A percentile compares a stretch with the other conserved stretches of the same genome.
These are phyloP conservation scores for Graptemys geographica DNA, from an alignment of 2,797 vertebrate species.

Conservation along the genomic window DNA sequence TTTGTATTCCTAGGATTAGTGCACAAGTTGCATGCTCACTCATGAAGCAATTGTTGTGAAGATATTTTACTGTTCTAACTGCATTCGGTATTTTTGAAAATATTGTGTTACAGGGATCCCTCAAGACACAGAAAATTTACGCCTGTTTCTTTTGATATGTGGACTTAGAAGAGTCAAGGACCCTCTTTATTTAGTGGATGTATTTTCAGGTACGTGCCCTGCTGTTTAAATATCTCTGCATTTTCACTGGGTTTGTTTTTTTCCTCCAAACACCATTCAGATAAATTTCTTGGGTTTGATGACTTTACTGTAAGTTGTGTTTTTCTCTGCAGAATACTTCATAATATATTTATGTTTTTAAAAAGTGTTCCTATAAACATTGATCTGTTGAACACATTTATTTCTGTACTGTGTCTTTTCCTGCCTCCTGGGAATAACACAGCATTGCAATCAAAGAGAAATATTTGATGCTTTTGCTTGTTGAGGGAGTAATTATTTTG, in stretches of 20 bases:
- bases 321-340: conserved; percentile 30
- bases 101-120: conserved; percentile 82
- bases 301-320: neutral
- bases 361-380: neutral
- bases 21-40: neutral
- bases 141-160: conserved; percentile 91
- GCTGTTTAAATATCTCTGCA: neutral
- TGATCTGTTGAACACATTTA: conserved; percentile 5
- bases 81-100: neutral
- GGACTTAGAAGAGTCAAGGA: conserved; percentile 94
- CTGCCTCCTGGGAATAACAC: conserved; percentile 46
- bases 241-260: neutral
- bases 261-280: rapidly evolving
- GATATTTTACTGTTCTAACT: neutral
- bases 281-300: rapidly evolving
- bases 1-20: neutral
- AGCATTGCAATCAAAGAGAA: conserved; percentile 46
- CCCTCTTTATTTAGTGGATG: conserved; percentile 90
- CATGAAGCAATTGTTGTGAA: rapidly evolving
- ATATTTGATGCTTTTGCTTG: conserved; percentile 13
- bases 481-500: conserved; percentile 33
- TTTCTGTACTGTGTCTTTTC: neutral
- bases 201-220: conserved; percentile 86
- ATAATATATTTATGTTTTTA: neutral
- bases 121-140: conserved; percentile 64